Conservation (phyloP, 2,888 invertebrate genomes). For the Phortica okadai region DNA sequence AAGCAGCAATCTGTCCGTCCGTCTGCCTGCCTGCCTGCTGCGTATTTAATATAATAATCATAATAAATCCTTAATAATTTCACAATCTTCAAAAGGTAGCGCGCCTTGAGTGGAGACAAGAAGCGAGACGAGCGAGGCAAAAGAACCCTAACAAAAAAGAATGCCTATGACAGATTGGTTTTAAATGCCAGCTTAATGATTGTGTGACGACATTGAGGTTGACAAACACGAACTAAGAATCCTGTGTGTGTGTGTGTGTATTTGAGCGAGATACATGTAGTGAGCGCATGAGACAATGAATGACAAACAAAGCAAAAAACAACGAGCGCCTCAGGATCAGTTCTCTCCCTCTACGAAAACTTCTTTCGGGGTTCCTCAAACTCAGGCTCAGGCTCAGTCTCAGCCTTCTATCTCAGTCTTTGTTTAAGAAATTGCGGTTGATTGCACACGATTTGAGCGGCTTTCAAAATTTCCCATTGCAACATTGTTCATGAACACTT, state of each 20-base stretch:
- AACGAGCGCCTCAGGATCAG: constrained; percentile 50
- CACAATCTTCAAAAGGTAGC: constrained; percentile 73
- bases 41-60: constrained; percentile 76
- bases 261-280: background rate
- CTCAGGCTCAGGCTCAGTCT: constrained; percentile 29
- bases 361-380: constrained; percentile 58
- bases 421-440: constrained; percentile 68
- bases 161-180: constrained; percentile 61
- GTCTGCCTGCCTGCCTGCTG: constrained; percentile 54
- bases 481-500: background rate
- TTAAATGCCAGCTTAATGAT: constrained; percentile 73
- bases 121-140: background rate
- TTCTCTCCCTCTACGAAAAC: constrained; percentile 50
- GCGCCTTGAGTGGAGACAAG: constrained; percentile 43
- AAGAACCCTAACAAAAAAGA: constrained; percentile 15
- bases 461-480: background rate
- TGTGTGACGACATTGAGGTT: constrained; percentile 52
- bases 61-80: constrained; percentile 76
- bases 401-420: constrained; percentile 39
- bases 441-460: constrained; percentile 68
- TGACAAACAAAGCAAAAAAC: constrained; percentile 45
- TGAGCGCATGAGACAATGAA: background rate
- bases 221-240: constrained; percentile 55
- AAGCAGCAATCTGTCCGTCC: background rate
- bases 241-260: too few relatives aligned